Evolutionary conservation across 2,797 vertebrate species (phyloP).

Genomic region (Silurus lanzhouensis): DNA sequence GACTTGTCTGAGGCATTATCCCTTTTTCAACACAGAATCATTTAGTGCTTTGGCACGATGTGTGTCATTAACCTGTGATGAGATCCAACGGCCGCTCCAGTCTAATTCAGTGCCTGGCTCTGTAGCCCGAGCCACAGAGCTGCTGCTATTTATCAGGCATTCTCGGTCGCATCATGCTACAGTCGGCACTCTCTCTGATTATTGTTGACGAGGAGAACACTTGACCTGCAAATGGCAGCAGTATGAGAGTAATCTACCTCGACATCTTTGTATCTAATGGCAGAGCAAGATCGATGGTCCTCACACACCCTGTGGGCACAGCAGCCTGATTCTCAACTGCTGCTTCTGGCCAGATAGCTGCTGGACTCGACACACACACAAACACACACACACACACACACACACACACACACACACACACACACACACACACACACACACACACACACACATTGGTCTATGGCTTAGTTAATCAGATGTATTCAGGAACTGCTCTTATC

Average conservation of each 20-base stretch:
- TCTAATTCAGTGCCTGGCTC: conserved; percentile 55
- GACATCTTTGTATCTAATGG: conserved; percentile 67
- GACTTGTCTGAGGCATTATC: conserved; percentile 54
- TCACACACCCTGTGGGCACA: conserved; percentile 58
- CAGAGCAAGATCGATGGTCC: conserved; percentile 63
- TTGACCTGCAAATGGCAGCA: conserved; percentile 70
- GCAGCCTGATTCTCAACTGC: conserved; percentile 44
- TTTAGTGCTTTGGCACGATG: conserved; percentile 56
- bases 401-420: conserved; percentile 19
- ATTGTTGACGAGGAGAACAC: conserved; percentile 66
- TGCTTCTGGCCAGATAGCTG: conserved; percentile 42
- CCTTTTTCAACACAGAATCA: conserved; percentile 59
- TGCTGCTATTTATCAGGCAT: conserved; percentile 59
- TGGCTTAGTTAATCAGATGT: conserved; percentile 54
- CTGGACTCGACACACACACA: conserved; percentile 25
- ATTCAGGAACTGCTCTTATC: conserved; percentile 48
- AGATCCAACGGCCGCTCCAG: conserved; percentile 47
- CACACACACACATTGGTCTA: conserved; percentile 25
- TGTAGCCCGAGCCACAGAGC: conserved; percentile 38
- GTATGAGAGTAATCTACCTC: conserved; percentile 66
- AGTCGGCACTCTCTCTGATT: conserved; percentile 62
- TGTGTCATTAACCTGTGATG: conserved; percentile 57
- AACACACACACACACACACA: conserved; percentile 29
- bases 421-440: conserved; percentile 10
- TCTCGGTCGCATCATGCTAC: conserved; percentile 59